These are phyloP conservation scores for Crocallis elinguaria DNA, from an alignment of 2,888 invertebrate genomes.

Conservation along the genomic window DNA sequence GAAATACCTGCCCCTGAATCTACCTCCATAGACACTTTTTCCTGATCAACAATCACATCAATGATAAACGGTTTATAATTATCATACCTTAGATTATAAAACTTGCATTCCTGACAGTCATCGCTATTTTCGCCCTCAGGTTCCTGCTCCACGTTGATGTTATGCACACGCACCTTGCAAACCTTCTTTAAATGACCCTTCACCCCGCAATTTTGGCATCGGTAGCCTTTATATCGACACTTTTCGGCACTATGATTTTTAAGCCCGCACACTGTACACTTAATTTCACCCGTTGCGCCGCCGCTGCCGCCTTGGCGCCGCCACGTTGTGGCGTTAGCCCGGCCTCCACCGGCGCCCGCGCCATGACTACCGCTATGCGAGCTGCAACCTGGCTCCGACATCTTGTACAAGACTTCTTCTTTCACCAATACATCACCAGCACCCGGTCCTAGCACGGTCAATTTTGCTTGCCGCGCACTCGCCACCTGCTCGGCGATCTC, in stretches of 20 bases:
- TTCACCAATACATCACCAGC: background rate
- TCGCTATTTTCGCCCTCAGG: background rate
- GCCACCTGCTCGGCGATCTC: slow-evolving; percentile 5
- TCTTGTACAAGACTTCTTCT: background rate
- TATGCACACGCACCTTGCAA: background rate
- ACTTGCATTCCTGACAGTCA: slow-evolving; percentile 19
- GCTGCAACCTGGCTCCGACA: background rate
- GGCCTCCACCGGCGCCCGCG: background rate
- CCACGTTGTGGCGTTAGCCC: background rate
- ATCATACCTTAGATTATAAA: slow-evolving; percentile 23
- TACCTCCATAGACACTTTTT: slow-evolving; percentile 8
- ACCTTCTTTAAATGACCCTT: slow-evolving; percentile 27
- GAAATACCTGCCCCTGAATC: slow-evolving; percentile 23
- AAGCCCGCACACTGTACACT: background rate
- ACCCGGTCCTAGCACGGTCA: background rate
- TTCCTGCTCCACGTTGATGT: background rate
- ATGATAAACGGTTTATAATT: background rate
- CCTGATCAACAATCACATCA: background rate
- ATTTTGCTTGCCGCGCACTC: background rate
- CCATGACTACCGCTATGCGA: background rate
- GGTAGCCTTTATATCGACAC: slow-evolving; percentile 22
- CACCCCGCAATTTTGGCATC: slow-evolving; percentile 17
- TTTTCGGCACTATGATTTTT: slow-evolving; percentile 15
- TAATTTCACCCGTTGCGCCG: background rate
- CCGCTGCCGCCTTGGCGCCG: background rate